A percentile compares a stretch with the other conserved stretches of the same genome.
These are phyloP conservation scores for Apodemus speciosus DNA, from an alignment of 2,113 vertebrate genomes.

Conservation along the genomic window DNA sequence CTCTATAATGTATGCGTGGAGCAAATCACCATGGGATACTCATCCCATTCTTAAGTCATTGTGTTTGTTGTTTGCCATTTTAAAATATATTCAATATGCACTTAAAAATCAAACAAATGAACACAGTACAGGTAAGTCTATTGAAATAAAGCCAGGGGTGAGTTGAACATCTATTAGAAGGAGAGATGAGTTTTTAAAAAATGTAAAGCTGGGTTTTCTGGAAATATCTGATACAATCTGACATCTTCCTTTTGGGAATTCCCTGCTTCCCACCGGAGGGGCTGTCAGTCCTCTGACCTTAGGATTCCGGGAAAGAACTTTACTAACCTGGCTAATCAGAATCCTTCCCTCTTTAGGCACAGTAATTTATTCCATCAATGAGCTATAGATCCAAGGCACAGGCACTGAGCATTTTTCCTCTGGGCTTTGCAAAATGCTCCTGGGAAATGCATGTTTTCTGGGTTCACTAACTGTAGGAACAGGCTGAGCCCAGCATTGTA, in stretches of 20 bases:
- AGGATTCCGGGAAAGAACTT: neutral
- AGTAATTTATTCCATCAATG: neutral
- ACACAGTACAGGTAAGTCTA: neutral
- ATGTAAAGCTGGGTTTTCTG: neutral
- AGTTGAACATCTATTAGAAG: neutral
- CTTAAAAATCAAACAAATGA: neutral
- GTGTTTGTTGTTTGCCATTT: neutral
- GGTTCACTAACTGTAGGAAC: neutral
- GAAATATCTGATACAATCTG: neutral
- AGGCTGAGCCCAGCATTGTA: neutral
- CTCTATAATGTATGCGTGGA: neutral
- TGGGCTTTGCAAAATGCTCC: conserved; percentile 22
- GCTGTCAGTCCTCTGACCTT: neutral
- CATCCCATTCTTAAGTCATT: neutral
- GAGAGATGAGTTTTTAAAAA: neutral
- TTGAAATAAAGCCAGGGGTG: conserved; percentile 13
- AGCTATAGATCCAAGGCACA: neutral
- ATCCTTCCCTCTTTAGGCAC: neutral
- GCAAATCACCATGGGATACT: neutral
- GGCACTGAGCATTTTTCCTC: neutral
- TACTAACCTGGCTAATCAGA: neutral
- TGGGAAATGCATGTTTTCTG: neutral
- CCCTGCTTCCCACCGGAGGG: neutral
- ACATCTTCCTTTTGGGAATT: neutral
- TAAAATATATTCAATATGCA: neutral